Conservation (phyloP, 1,140 invertebrate genomes). For the Aphis craccivora region DNA sequence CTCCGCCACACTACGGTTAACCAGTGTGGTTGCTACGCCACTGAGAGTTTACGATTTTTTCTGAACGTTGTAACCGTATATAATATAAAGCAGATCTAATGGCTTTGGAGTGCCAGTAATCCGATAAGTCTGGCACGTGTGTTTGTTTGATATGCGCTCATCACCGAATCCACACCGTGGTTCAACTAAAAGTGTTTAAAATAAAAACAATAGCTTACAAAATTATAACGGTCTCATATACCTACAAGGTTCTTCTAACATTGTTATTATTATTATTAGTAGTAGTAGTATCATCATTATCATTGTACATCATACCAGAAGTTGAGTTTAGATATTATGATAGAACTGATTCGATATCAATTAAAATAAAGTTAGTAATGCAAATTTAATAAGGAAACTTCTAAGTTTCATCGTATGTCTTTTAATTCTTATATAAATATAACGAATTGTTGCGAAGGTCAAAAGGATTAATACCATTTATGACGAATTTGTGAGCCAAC, state of each 20-base stretch:
- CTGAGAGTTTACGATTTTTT: background rate
- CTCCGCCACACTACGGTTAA: background rate
- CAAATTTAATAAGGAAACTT: too few species aligned
- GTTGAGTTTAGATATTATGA: too few species aligned
- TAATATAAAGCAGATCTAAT: background rate
- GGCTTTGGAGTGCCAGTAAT: conserved; percentile 54
- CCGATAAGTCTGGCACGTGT: conserved; percentile 50
- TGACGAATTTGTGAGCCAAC: background rate
- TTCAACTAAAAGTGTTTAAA: conserved; percentile 42
- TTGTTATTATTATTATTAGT: too few species aligned
- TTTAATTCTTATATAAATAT: too few species aligned
- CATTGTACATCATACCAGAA: too few species aligned
- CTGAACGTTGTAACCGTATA: conserved; percentile 45
- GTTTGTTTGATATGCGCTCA: conserved; percentile 47
- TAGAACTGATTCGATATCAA: too few species aligned
- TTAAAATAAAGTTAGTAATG: too few species aligned
- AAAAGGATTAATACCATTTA: background rate
- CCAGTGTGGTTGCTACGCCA: background rate
- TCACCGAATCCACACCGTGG: background rate
- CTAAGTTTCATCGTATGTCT: too few species aligned
- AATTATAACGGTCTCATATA: background rate
- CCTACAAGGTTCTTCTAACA: too few species aligned
- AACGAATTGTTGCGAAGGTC: background rate
- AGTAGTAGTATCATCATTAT: too few species aligned
- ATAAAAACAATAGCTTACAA: conserved; percentile 21